Evolutionary conservation across 2,113 vertebrate species (phyloP).

Genomic region (Chionomys nivalis): DNA sequence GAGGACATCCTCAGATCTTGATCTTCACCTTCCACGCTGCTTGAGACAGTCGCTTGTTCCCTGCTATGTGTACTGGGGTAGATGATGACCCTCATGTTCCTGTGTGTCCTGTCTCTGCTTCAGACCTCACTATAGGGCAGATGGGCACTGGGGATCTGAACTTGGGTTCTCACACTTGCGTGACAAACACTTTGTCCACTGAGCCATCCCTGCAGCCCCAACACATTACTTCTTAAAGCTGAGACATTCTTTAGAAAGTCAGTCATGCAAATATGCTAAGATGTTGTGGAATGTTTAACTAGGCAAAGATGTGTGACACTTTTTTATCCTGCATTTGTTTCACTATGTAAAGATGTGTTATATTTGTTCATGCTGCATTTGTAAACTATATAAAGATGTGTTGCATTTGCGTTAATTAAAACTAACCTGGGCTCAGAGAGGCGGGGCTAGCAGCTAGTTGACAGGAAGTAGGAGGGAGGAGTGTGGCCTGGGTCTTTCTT

Average conservation of each 20-base stretch:
- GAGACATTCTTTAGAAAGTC: neutral
- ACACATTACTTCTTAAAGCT: neutral
- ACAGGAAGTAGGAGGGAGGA: neutral
- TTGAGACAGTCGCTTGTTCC: neutral
- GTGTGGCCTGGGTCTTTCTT: neutral
- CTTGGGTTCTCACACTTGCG: neutral
- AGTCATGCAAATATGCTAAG: neutral
- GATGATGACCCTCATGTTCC: neutral
- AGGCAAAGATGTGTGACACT: too few species aligned
- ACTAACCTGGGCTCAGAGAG: neutral
- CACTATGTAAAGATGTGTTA: neutral
- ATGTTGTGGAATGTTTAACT: neutral
- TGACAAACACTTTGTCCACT: neutral
- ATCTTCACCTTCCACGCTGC: neutral
- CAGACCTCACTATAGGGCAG: neutral
- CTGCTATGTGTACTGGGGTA: neutral
- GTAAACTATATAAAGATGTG: neutral
- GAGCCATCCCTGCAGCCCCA: neutral
- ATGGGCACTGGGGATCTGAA: neutral
- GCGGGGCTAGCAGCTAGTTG: neutral
- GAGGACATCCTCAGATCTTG: neutral
- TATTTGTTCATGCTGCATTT: neutral
- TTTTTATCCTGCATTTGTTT: neutral
- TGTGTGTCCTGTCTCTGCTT: neutral
- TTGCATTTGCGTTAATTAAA: neutral